Conservation (phyloP, 1,140 invertebrate species). For the Idris sp. region DNA sequence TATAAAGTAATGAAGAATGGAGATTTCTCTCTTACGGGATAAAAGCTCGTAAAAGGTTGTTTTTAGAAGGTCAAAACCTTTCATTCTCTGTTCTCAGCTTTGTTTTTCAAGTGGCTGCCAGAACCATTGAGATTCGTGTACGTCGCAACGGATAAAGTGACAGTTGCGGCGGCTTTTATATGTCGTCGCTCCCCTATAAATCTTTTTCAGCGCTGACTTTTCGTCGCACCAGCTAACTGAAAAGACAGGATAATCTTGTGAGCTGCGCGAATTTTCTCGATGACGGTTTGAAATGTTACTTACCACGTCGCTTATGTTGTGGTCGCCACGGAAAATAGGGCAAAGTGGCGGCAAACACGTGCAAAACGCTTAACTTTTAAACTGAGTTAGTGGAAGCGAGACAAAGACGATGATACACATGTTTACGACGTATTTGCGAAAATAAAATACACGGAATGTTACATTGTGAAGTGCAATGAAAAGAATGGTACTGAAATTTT, state of each 20-base stretch:
- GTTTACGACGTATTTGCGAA: constrained; percentile 12
- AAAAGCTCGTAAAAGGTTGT: constrained; percentile 34
- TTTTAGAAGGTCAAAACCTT: constrained; percentile 39
- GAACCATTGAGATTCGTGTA: constrained; percentile 33
- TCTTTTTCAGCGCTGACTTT: constrained; percentile 39
- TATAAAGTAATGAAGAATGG: constrained; percentile 33
- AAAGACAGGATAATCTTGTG: constrained; percentile 48
- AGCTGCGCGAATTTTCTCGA: constrained; percentile 20
- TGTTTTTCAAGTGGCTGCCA: constrained; percentile 47
- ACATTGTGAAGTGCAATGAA: too few species aligned
- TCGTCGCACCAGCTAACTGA: constrained; percentile 28
- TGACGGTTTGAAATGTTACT: constrained; percentile 42
- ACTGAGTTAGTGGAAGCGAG: constrained; percentile 1
- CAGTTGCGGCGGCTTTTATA: constrained; percentile 41
- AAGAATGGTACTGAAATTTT: too few species aligned
- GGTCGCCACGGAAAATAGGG: constrained; percentile 2
- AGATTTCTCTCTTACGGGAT: constrained; percentile 24
- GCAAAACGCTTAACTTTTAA: constrained; percentile 18
- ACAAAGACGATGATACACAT: constrained; percentile 1
- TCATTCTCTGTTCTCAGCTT: constrained; percentile 15
- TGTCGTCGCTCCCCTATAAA: constrained; percentile 32
- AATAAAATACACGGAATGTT: background rate
- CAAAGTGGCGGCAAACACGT: background rate
- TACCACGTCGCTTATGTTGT: constrained; percentile 8
- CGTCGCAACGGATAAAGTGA: constrained; percentile 47